Percentiles rank a stretch among this genome's conserved stretches.
Conservation (phyloP, 2,888 invertebrate genomes). For the Dichetophora obliterata region DNA sequence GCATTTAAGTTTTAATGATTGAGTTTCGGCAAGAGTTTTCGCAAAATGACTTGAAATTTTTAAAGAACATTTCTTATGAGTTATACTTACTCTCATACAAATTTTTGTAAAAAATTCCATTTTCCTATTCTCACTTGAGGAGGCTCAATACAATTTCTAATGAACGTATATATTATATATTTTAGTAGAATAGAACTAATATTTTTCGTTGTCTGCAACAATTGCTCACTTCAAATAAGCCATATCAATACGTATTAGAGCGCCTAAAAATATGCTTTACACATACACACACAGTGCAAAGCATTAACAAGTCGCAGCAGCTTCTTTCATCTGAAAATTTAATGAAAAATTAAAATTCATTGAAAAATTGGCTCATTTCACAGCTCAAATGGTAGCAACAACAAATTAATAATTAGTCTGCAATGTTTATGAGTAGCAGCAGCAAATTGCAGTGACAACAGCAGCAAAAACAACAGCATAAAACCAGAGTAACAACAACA, state of each 20-base stretch:
- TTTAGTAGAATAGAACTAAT: too few relatives aligned
- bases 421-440: constrained; percentile 13
- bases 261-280: not conserved
- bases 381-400: constrained; percentile 9
- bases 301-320: not conserved
- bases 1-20: too few relatives aligned
- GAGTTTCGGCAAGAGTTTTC: too few relatives aligned
- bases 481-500: constrained; percentile 14
- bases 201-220: too few relatives aligned
- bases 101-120: too few relatives aligned
- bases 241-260: not conserved
- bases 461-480: constrained; percentile 13
- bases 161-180: too few relatives aligned
- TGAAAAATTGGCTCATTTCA: constrained; percentile 29
- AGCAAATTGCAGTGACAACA: constrained; percentile 24
- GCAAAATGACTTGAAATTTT: too few relatives aligned
- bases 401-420: constrained; percentile 37
- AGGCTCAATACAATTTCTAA: too few relatives aligned
- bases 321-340: not conserved
- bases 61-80: too few relatives aligned
- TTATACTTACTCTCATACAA: too few relatives aligned
- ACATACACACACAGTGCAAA: not conserved
- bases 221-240: too few relatives aligned
- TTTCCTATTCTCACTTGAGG: too few relatives aligned
- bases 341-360: constrained; percentile 23